Evolutionary conservation across 1,140 invertebrate species (phyloP), one percentile per base, ranked within the genome.

Genomic region (Holotrichia oblita): DNA sequence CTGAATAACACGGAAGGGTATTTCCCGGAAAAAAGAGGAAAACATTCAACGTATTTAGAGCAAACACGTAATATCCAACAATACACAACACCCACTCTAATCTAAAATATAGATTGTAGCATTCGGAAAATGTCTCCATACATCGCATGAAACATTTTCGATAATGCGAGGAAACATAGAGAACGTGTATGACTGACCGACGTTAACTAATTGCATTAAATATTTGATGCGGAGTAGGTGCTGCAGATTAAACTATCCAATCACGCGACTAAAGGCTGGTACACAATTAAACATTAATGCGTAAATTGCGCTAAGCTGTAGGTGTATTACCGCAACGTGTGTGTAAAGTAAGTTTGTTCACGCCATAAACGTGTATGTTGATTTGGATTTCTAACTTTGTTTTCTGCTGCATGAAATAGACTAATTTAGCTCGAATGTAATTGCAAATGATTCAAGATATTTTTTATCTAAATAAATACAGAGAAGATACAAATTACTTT

Each of bases 201-300:
- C 61, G 9, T 20, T 69, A 69, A 27, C 61, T 69, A 69, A 69
- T 69, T 69, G 27, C 22, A 22, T 22, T 69, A 27, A 69, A 69
- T 69, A 69, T 69, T 69, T 69, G 61, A 69, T 69, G 22, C 2
- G 61, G 61, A 69, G 27, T 69, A 69, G 61, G 61, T 69, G 61
- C 61, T 34, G 61, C 27, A 10, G 61, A 69, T 69, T 69, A 69
- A 69, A 69, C 61, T 69, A 27, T 69, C 61, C 61, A 69, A 69
- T 69, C 61, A 69, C 61, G 61, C 61, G 61, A 69, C 27, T 27
- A 24, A 24, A 69, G 20, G 22, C 61, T 22, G 61, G 6, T 48
- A 14, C 61, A 69, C 20, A 69, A 34, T 69, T 69, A 69, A 69
- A 69, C 61, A 27, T 69, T 69, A 34, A 69, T 69, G 24, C 2